Base-by-base conservation (phyloP, 2,113 vertebrate species). In the Carollia perspicillata region DNA sequence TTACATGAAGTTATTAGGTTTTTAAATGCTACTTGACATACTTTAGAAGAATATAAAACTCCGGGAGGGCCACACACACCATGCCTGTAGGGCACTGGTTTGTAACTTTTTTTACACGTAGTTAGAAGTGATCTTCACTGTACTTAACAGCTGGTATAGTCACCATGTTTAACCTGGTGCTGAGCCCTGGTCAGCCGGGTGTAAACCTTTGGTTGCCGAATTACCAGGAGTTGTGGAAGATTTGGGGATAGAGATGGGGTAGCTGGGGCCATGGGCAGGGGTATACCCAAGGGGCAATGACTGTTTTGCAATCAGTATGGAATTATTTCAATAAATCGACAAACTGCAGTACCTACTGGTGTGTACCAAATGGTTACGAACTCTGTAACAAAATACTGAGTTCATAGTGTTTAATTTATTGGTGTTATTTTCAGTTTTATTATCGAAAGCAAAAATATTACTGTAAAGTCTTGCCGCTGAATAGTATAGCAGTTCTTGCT, bases 361-460 rank as follows among this genome's bases (percentile, higher is more conserved):
- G 49, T 26, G 28, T 47, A 74, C 20, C 49, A 53, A 47, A 17
- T 44, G 20, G 75, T 88, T 42, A 84, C 78, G 37, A 89, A 10
- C 2, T 72, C 30, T 78, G 51, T 40, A 95, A 58, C 55, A 71
- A 95, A 44, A 84, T 3, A 95, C 14, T 44, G 30, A 86, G 20
- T 89, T 81, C 47, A 42, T 11, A 42, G 35, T 9, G 80, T 44
- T 22, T 28, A 26, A 26, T 85, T 44, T 49, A 81, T 63, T n/a
- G 1, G 7, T 84, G 23, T 84, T 84, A 71, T 69, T 95, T 90
- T 89, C 42, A 65, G 37, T 69, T 77, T 95, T 84, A 80, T 49
- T 88, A 80, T 37, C 81, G 33, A 89, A 88, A 84, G 40, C 30
- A 93, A 71, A 86, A 75, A 58, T 11, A 90, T 94, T 84, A 85